phyloP scores from a whole-genome alignment of 2,888 invertebrate genomes.

The Thymelicus acteon region DNA sequence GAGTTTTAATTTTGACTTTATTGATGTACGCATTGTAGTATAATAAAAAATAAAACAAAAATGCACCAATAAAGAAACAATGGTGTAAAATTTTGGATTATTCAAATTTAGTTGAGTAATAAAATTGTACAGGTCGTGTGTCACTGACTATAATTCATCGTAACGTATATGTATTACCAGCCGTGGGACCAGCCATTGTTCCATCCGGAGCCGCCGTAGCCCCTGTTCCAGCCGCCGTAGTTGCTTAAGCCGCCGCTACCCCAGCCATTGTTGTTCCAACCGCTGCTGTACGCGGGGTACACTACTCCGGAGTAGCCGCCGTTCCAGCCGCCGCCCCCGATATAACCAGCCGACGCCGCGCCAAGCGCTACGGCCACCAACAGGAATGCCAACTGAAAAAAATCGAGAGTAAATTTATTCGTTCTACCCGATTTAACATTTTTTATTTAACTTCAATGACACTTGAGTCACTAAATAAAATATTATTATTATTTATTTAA shows the following conservation, averaged over 20 bases:
- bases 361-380: conserved; percentile 46
- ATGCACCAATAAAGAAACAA: too few species aligned
- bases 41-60: too few species aligned
- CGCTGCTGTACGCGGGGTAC: background rate
- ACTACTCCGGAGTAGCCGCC: conserved; percentile 30
- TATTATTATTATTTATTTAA: too few species aligned
- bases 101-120: too few species aligned
- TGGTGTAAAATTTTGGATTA: too few species aligned
- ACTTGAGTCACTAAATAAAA: too few species aligned
- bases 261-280: conserved; percentile 29
- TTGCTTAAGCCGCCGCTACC: conserved; percentile 36
- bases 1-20: too few species aligned
- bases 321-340: conserved; percentile 52
- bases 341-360: conserved; percentile 57
- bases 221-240: conserved; percentile 23
- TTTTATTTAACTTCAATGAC: too few species aligned
- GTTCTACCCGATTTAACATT: too few species aligned
- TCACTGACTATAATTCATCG: too few species aligned
- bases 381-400: conserved; percentile 51
- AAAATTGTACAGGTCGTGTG: too few species aligned
- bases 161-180: background rate
- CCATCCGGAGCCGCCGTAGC: background rate
- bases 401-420: background rate
- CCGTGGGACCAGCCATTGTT: conserved; percentile 18
- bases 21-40: too few species aligned